Percentiles rank a stretch among this genome's conserved stretches.
phyloP scores from a whole-genome alignment of 2,113 vertebrate genomes.

The Pitta sordida region DNA sequence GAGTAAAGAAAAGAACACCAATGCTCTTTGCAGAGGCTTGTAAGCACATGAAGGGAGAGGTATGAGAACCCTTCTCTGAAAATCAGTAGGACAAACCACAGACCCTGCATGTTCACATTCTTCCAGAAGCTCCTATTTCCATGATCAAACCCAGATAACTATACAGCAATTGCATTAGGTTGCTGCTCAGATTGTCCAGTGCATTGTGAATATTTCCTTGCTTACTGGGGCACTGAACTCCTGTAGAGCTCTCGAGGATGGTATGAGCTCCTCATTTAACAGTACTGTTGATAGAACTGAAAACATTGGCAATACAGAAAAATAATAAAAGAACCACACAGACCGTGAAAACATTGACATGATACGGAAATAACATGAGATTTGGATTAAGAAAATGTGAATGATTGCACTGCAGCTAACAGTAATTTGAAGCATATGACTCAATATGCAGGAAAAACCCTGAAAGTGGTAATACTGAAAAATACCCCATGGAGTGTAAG shows the following conservation, averaged over 20 bases:
- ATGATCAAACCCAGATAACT: background rate
- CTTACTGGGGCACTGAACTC: background rate
- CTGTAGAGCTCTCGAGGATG: background rate
- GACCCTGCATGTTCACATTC: background rate
- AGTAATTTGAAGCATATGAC: background rate
- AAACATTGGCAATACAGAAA: background rate
- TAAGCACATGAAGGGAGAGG: background rate
- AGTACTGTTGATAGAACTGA: background rate
- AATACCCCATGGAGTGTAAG: background rate
- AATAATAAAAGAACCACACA: background rate
- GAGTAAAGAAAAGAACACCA: background rate
- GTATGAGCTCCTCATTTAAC: background rate
- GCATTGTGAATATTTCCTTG: background rate
- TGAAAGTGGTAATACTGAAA: background rate
- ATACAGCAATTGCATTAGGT: background rate
- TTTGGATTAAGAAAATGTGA: background rate
- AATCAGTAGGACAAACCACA: background rate
- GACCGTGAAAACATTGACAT: background rate
- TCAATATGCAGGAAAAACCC: background rate
- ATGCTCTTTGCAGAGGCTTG: background rate
- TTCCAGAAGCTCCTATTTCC: background rate
- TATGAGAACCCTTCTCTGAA: background rate
- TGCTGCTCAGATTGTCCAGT: background rate
- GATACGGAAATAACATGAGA: background rate
- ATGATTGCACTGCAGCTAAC: background rate